phyloP scores from a whole-genome alignment of 2,113 vertebrate genomes.

The Uropsilus gracilis region DNA sequence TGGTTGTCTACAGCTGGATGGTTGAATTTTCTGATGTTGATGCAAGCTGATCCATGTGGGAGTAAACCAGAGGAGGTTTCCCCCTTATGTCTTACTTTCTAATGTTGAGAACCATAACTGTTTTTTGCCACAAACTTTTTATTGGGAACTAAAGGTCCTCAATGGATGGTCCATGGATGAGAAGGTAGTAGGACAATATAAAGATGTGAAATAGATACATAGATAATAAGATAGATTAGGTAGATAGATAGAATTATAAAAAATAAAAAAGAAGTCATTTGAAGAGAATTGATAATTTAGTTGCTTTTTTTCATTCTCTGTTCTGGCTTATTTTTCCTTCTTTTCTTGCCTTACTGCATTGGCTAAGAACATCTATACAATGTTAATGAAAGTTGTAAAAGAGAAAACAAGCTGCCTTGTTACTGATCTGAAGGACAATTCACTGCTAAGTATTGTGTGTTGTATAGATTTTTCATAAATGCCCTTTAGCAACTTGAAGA shows the following conservation, averaged over 20 bases:
- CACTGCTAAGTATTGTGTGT: not conserved
- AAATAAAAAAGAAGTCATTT: not conserved
- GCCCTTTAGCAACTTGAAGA: not conserved
- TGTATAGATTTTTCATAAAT: not conserved
- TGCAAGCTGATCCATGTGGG: too few relatives aligned
- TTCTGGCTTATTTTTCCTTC: not conserved
- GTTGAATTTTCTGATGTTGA: too few relatives aligned
- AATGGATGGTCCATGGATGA: too few relatives aligned
- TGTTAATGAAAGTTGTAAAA: not conserved
- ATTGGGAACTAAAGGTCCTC: not conserved
- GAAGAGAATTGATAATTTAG: not conserved
- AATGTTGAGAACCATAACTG: not conserved
- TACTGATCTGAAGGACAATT: not conserved
- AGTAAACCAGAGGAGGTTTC: too few relatives aligned
- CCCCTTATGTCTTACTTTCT: constrained; percentile 10
- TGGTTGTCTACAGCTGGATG: too few relatives aligned
- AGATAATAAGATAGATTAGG: too few relatives aligned
- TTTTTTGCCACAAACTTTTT: not conserved
- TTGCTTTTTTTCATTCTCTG: not conserved
- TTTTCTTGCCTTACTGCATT: not conserved
- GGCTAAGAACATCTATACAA: not conserved
- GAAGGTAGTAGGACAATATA: too few relatives aligned
- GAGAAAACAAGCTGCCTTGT: not conserved
- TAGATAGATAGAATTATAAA: too few relatives aligned
- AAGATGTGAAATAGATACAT: too few relatives aligned